Evolutionary conservation across 2,888 invertebrate genomes (phyloP), one percentile per base, ranked within the genome.

Genomic region (Volucella inanis): DNA sequence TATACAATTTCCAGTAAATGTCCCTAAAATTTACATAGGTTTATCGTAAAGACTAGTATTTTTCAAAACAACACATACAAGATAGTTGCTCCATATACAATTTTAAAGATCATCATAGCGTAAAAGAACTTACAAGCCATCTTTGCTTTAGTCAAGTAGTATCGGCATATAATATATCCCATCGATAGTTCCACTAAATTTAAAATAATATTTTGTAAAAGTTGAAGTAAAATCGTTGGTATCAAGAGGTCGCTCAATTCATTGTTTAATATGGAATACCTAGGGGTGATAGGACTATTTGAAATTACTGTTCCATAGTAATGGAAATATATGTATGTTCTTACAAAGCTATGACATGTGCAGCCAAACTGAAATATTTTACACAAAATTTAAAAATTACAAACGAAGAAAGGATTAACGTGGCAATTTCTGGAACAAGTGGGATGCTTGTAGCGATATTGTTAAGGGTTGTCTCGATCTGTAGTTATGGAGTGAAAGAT

Each of bases 261-360:
- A 31, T 90, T 88, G 8, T 89, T 89, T 54, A 92, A 78, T 52
- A 91, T 89, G 0, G 91, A 92, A 87, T 89, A 91, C 9, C 91
- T 91, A 39, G 2, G 57, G 59, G 67, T 10, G 45, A 54, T 49
- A 22, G n/a, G n/a, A 57, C 67, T 59, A 50, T 39, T 49, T 47
- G 31, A 31, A 31, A 31, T 31, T 31, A 31, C 31, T 6, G 38
- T 22, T 67, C n/a, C 3, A 45, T 8, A 11, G 31, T 45, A 14
- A 49, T 57, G 11, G 1, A 10, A 8, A 15, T 22, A 3, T 14
- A 4, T 41, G n/a, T 39, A 18, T 1, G n/a, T n/a, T 12, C 91
- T 89, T 77, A 91, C 91, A 91, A 88, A 14, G 92, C 92, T 55
- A 90, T 88, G 8, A 91, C 87, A 55, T 90, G 89, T n/a, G 91